These are phyloP conservation scores for Yoshiicerus persimilis DNA, from an alignment of 1,140 invertebrate genomes.

Conservation along the genomic window DNA sequence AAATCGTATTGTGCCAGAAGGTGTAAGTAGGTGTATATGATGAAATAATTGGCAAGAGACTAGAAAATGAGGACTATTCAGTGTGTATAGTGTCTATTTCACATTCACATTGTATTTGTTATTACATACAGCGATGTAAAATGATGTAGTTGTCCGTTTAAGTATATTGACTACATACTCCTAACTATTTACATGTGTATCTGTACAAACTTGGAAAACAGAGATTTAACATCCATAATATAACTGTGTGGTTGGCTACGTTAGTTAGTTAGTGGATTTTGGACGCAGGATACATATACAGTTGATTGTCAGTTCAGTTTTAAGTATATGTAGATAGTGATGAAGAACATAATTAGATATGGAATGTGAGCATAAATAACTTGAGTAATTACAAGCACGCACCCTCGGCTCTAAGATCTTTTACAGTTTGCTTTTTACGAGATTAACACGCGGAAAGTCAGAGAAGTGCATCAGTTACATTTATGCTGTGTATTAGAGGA, in stretches of 20 bases:
- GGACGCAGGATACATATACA: not conserved
- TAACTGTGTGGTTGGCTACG: not conserved
- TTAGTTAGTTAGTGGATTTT: not conserved
- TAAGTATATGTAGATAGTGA: not conserved
- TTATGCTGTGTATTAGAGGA: no score
- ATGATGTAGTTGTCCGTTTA: not conserved
- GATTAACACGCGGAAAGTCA: not conserved
- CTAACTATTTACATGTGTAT: no score
- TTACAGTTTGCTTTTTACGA: not conserved
- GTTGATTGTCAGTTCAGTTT: not conserved
- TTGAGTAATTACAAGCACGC: not conserved
- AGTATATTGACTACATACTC: no score
- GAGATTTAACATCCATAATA: not conserved
- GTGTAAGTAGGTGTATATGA: not conserved
- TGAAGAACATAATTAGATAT: not conserved
- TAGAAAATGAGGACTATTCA: not conserved
- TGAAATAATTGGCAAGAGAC: constrained; percentile 8
- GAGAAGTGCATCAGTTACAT: not conserved
- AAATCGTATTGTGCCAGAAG: not conserved
- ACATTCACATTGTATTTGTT: no score
- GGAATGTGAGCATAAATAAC: not conserved
- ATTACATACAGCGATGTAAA: not conserved
- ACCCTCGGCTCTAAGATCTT: not conserved
- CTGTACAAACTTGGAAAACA: no score
- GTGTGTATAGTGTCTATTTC: not conserved